Percentiles rank a stretch among this genome's conserved stretches.
Evolutionary conservation across 2,797 vertebrate genomes (phyloP).

Genomic region (Pipistrellus kuhlii): DNA sequence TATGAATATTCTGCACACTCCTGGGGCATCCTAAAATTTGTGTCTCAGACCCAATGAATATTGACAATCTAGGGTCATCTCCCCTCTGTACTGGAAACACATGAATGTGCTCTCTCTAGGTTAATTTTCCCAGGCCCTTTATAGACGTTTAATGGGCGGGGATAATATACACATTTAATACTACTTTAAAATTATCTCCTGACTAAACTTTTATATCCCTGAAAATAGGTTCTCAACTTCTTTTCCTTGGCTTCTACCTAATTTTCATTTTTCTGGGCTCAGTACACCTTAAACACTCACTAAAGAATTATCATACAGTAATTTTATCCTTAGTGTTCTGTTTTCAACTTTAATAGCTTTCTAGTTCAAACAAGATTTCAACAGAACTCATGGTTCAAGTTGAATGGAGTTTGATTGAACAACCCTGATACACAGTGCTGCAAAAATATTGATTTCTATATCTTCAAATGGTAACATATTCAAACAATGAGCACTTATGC

Average conservation of each 20-base stretch:
- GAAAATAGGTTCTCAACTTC: conserved; percentile 13
- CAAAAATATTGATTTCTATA: conserved; percentile 56
- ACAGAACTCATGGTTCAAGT: conserved; percentile 1
- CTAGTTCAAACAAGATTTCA: conserved; percentile 48
- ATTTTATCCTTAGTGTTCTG: conserved; percentile 31
- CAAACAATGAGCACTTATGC: conserved; percentile 2
- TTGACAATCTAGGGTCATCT: background rate
- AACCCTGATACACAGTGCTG: background rate
- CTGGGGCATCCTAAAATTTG: background rate
- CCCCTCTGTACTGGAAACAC: background rate
- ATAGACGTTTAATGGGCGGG: background rate
- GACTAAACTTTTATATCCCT: background rate
- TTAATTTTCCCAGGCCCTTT: background rate
- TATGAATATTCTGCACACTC: background rate
- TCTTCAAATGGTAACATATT: conserved; percentile 30
- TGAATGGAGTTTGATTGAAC: conserved; percentile 57
- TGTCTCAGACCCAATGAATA: background rate
- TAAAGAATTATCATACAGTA: background rate
- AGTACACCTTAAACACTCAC: background rate
- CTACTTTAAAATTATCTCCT: conserved; percentile 21
- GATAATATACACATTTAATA: background rate
- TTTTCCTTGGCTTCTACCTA: conserved; percentile 33
- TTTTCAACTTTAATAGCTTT: conserved; percentile 32
- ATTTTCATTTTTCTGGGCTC: background rate
- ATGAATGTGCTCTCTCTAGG: background rate